phyloP scores from a whole-genome alignment of 2,113 vertebrate species.

The Capra hircus region DNA sequence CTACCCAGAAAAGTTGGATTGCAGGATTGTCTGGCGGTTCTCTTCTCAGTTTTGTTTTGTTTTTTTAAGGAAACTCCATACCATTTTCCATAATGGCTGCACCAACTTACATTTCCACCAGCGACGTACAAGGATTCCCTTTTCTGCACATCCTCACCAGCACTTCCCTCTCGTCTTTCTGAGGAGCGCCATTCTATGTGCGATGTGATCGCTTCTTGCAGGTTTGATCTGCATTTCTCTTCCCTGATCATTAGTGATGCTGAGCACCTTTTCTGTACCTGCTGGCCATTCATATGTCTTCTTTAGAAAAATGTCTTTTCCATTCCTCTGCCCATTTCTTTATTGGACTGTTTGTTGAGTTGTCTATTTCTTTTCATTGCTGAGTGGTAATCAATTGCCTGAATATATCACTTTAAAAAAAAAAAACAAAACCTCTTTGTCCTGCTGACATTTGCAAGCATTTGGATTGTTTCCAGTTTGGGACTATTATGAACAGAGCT shows the following conservation, averaged over 20 bases:
- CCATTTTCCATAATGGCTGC: not conserved
- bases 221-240: not conserved
- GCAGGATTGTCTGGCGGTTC: not conserved
- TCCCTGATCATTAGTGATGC: not conserved
- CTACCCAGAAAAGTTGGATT: not conserved
- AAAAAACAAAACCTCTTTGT: not conserved
- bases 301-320: not conserved
- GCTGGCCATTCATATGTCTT: not conserved
- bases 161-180: not conserved
- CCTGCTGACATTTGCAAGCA: not conserved
- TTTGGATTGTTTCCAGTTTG: not conserved
- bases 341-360: not conserved
- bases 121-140: not conserved
- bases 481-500: not conserved
- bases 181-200: not conserved
- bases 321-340: not conserved
- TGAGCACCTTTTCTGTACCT: not conserved
- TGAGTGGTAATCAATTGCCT: not conserved
- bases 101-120: not conserved
- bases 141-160: not conserved
- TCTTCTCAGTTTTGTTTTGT: not conserved
- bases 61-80: not conserved
- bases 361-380: not conserved
- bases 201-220: not conserved
- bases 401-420: not conserved